Conservation (phyloP, 2,113 vertebrate genomes). For the Pseudorhombus dupliciocellatus region DNA sequence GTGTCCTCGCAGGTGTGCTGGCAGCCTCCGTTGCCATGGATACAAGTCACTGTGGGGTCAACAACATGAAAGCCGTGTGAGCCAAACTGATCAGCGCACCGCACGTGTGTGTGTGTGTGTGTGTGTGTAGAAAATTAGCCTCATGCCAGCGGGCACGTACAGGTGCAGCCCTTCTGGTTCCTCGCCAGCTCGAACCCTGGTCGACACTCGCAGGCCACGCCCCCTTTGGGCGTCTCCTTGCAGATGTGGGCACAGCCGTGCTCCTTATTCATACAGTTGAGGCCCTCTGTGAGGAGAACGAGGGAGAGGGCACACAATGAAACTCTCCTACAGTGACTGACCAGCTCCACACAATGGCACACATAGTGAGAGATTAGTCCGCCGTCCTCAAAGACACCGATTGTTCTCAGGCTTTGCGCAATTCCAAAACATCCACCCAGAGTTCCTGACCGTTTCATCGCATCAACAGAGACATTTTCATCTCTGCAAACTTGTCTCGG, state of each 20-base stretch:
- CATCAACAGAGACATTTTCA: slow-evolving; percentile 7
- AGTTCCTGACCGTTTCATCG: slow-evolving; percentile 17
- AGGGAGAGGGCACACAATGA: slow-evolving; percentile 74
- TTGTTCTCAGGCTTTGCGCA: slow-evolving; percentile 62
- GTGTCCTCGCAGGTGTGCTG: slow-evolving; percentile 96
- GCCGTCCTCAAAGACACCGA: slow-evolving; percentile 62
- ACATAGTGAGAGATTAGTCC: slow-evolving; percentile 68
- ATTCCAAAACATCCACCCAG: slow-evolving; percentile 48
- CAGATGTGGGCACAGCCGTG: slow-evolving; percentile 97
- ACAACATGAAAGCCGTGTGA: slow-evolving; percentile 39
- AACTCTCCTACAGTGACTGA: slow-evolving; percentile 75
- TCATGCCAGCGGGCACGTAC: slow-evolving; percentile 80
- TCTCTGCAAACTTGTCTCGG: not conserved
- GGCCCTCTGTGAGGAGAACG: slow-evolving; percentile 87
- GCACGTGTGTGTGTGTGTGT: not conserved
- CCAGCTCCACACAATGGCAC: slow-evolving; percentile 64
- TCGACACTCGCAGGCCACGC: slow-evolving; percentile 93
- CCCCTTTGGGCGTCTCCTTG: slow-evolving; percentile 92
- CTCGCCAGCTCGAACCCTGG: slow-evolving; percentile 95
- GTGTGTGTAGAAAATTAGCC: not conserved
- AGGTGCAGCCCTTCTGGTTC: slow-evolving; percentile 93
- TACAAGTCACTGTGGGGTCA: slow-evolving; percentile 90
- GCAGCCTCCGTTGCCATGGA: slow-evolving; percentile 97
- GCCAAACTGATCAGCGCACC: slow-evolving; percentile 8
- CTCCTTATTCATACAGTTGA: slow-evolving; percentile 99